These are phyloP conservation scores for Plagiodera versicolora DNA, from an alignment of 2,888 invertebrate genomes.

Conservation along the genomic window DNA sequence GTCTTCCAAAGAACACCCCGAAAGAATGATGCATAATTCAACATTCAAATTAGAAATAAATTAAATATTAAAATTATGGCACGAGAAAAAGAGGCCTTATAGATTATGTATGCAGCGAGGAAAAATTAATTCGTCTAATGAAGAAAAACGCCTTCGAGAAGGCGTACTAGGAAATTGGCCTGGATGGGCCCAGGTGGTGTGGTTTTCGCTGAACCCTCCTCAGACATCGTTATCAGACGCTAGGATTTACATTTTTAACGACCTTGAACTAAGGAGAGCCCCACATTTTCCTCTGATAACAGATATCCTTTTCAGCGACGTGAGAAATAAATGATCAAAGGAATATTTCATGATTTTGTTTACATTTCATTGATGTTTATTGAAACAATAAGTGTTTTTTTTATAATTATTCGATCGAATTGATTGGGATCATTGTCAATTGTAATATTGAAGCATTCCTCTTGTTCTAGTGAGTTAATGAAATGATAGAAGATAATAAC, in stretches of 20 bases:
- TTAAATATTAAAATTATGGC: slow-evolving; percentile 59
- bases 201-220: slow-evolving; percentile 29
- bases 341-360: too few species aligned
- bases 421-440: too few species aligned
- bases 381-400: too few species aligned
- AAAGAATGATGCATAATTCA: slow-evolving; percentile 55
- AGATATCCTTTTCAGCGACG: slow-evolving; percentile 22
- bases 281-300: slow-evolving; percentile 31
- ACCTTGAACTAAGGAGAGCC: slow-evolving; percentile 40
- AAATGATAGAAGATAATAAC: too few species aligned
- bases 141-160: slow-evolving; percentile 54
- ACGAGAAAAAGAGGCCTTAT: slow-evolving; percentile 53
- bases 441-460: too few species aligned
- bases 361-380: too few species aligned
- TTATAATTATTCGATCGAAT: too few species aligned
- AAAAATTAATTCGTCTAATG: slow-evolving; percentile 57
- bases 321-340: slow-evolving; percentile 7
- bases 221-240: slow-evolving; percentile 33
- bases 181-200: slow-evolving; percentile 38
- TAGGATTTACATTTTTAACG: slow-evolving; percentile 52
- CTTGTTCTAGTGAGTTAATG: too few species aligned
- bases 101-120: slow-evolving; percentile 58
- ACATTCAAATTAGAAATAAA: slow-evolving; percentile 59
- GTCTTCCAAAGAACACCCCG: slow-evolving; percentile 44
- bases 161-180: slow-evolving; percentile 46